phyloP scores from a whole-genome alignment of 2,797 vertebrate genomes.

The Nannoperca australis region DNA sequence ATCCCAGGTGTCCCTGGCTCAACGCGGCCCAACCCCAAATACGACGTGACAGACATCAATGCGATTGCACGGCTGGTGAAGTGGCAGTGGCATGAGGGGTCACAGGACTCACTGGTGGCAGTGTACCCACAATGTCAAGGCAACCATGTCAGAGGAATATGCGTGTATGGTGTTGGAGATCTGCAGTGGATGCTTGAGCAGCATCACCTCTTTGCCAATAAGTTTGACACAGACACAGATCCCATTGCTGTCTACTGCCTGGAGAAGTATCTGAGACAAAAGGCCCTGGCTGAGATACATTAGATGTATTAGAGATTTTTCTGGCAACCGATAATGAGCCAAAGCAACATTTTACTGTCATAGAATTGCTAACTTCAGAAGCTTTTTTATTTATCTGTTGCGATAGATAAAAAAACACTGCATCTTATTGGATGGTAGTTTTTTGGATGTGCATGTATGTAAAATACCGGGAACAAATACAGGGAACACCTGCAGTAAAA shows the following conservation, averaged over 20 bases:
- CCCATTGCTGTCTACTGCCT: slow-evolving; percentile 88
- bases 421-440: too few relatives aligned
- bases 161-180: slow-evolving; percentile 91
- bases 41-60: slow-evolving; percentile 88
- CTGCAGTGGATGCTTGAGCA: slow-evolving; percentile 89
- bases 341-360: neutral
- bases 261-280: slow-evolving; percentile 89
- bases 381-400: neutral
- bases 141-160: slow-evolving; percentile 85
- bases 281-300: slow-evolving; percentile 75
- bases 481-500: too few relatives aligned
- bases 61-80: slow-evolving; percentile 90
- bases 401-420: too few relatives aligned
- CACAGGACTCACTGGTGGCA: slow-evolving; percentile 68
- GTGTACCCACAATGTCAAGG: slow-evolving; percentile 89
- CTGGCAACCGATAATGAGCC: neutral
- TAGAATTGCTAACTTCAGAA: neutral
- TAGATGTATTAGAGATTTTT: neutral
- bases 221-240: slow-evolving; percentile 89
- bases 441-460: too few relatives aligned
- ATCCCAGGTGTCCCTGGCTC: slow-evolving; percentile 88
- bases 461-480: too few relatives aligned
- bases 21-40: slow-evolving; percentile 82
- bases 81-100: slow-evolving; percentile 89
- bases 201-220: slow-evolving; percentile 94